These are phyloP conservation scores for Drosophila robusta DNA, from an alignment of 2,888 invertebrate species.

Conservation along the genomic window DNA sequence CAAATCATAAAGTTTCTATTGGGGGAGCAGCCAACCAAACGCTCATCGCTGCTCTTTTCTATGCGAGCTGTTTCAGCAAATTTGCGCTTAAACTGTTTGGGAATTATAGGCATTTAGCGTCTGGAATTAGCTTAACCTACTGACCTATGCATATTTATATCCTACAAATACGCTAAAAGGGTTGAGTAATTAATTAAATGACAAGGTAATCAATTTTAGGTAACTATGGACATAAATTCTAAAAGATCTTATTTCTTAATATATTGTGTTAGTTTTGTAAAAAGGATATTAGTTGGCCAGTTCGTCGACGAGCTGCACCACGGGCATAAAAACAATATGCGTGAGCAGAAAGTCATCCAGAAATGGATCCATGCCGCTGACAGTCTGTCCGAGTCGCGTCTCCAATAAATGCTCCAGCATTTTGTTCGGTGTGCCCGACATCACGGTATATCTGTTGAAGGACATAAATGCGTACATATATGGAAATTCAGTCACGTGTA, in stretches of 20 bases:
- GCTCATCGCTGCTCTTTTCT: background rate
- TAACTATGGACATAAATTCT: too few relatives aligned
- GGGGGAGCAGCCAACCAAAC: background rate
- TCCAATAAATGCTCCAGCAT: conserved; percentile 94
- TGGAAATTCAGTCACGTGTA: conserved; percentile 40
- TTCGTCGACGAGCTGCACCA: conserved; percentile 90
- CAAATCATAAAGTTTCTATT: conserved; percentile 31
- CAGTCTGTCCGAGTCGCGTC: conserved; percentile 89
- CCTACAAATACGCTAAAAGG: background rate
- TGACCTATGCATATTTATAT: background rate
- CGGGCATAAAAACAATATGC: conserved; percentile 93
- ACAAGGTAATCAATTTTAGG: too few relatives aligned
- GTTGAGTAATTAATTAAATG: too few relatives aligned
- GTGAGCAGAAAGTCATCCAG: conserved; percentile 93
- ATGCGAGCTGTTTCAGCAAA: background rate
- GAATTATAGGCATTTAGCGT: background rate
- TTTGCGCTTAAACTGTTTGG: background rate
- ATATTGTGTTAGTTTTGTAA: conserved; percentile 73
- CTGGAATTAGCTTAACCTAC: too few relatives aligned
- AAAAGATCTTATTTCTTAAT: too few relatives aligned
- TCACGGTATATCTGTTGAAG: conserved; percentile 90
- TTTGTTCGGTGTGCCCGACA: conserved; percentile 94
- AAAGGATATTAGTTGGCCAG: conserved; percentile 92
- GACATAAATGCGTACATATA: conserved; percentile 4
- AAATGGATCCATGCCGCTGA: conserved; percentile 89